phyloP scores from a whole-genome alignment of 2,888 invertebrate species.

The Willowsia nigromaculata region DNA sequence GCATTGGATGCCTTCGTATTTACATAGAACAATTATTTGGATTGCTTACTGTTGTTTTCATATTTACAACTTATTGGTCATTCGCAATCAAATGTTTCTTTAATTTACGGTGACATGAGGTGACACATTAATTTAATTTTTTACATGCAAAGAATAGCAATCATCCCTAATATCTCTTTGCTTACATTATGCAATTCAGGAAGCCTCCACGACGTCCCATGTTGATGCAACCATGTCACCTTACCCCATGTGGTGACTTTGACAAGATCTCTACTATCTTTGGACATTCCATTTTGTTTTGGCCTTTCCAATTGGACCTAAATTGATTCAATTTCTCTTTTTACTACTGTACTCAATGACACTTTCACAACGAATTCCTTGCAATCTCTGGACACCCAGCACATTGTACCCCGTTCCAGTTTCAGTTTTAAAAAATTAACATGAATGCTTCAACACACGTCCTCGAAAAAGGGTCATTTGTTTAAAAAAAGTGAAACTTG shows the following conservation, averaged over 20 bases:
- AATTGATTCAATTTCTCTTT: too few species aligned
- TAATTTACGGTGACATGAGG: background rate
- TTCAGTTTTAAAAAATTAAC: constrained; percentile 38
- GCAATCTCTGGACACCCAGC: background rate
- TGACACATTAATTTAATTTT: constrained; percentile 28
- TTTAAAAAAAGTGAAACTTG: constrained; percentile 61
- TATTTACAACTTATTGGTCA: background rate
- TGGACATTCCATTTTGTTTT: too few species aligned
- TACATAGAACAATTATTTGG: background rate
- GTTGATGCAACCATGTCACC: background rate
- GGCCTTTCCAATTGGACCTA: too few species aligned
- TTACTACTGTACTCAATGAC: background rate
- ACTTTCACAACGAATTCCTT: background rate
- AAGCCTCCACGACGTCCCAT: background rate
- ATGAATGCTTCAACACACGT: background rate
- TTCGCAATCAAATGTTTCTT: background rate
- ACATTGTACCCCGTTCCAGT: background rate
- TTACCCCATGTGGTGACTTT: background rate
- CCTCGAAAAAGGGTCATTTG: constrained; percentile 49
- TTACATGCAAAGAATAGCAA: background rate
- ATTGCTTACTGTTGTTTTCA: background rate
- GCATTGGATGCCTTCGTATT: background rate
- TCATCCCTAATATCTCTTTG: background rate
- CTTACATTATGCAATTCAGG: constrained; percentile 11
- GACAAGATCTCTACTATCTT: too few species aligned